Evolutionary conservation across 2,113 vertebrate species (phyloP), one percentile per base, ranked within the genome.

Genomic region (Scatophagus argus): DNA sequence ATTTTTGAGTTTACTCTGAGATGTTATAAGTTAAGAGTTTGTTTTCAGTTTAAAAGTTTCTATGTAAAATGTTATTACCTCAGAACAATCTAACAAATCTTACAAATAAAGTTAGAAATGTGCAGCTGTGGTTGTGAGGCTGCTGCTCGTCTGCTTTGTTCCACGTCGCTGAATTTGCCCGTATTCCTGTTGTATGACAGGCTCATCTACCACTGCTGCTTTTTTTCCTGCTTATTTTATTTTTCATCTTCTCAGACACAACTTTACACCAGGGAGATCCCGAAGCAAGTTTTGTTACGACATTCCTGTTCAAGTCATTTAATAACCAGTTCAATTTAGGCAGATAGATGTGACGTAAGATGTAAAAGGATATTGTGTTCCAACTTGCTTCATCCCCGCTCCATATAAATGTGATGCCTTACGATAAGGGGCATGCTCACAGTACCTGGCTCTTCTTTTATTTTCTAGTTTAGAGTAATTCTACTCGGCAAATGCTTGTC

Each of bases 141-240:
- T n/a, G 25, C 36, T 54, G 43, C 54, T 14, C 21, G 52, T 70
- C 46, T 11, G 5, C 67, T 73, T 47, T 43, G 32, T 52, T 70
- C 43, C 51, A 63, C 32, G 29, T 56, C 25, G 69, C 69, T 72
- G 60, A 29, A 34, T 81, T 29, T 49, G 27, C 55, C 11, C 51
- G 14, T 6, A 25, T 38, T 36, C 4, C 4, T 3, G 39, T 39
- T 38, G 21, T 17, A 36, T 27, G 47, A 3, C 34, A 31, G 19
- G 23, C 13, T 74, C 65, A 43, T 72, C 39, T 10, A 29, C 16
- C 66, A 44, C 49, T 61, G 9, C 19, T 32, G n/a, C 13, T 21
- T 36, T 60, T n/a, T 52, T 13, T 19, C 25, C 14, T 38, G 1
- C 41, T 68, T 14, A 54, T 70, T 61, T 65, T 69, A 19, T 70